phyloP scores from a whole-genome alignment of 2,113 vertebrate species.

The Crotalus tigris region DNA sequence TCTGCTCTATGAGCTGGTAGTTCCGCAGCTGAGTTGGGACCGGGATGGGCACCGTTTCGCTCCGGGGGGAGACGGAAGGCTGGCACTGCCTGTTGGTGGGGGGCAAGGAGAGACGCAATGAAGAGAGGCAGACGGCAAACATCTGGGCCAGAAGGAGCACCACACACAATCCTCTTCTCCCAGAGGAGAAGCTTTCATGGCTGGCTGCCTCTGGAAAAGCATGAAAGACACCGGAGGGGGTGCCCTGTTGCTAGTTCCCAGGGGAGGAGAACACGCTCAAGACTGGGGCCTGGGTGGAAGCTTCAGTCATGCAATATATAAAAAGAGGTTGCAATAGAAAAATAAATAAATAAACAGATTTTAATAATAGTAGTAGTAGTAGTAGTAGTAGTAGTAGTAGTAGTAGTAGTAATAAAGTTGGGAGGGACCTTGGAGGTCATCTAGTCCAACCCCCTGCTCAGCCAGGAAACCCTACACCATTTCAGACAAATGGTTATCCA shows the following conservation, averaged over 20 bases:
- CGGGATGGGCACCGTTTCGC: constrained; percentile 88
- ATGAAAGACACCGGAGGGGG: not conserved
- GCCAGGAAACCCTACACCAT: no score
- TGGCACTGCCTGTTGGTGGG: constrained; percentile 77
- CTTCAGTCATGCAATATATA: not conserved
- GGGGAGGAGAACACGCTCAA: not conserved
- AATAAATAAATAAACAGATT: no score
- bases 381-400: no score
- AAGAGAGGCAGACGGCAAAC: constrained; percentile 12
- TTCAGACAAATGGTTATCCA: no score
- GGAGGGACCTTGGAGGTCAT: no score
- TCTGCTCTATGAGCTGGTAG: constrained; percentile 97
- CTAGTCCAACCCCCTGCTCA: no score
- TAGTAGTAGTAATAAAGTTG: no score
- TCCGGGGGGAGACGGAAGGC: constrained; percentile 82
- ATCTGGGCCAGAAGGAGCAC: constrained; percentile 33
- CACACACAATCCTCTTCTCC: not conserved
- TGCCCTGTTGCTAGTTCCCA: not conserved
- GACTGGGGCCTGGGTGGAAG: not conserved
- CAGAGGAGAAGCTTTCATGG: not conserved
- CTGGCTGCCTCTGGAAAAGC: not conserved
- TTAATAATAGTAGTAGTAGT: no score
- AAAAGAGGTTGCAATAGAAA: not conserved
- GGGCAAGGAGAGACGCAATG: constrained; percentile 44
- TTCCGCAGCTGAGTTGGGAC: constrained; percentile 95